A percentile compares a stretch with the other conserved stretches of the same genome.
Conservation (phyloP, 2,797 vertebrate species). For the Coregonus ussuriensis region DNA sequence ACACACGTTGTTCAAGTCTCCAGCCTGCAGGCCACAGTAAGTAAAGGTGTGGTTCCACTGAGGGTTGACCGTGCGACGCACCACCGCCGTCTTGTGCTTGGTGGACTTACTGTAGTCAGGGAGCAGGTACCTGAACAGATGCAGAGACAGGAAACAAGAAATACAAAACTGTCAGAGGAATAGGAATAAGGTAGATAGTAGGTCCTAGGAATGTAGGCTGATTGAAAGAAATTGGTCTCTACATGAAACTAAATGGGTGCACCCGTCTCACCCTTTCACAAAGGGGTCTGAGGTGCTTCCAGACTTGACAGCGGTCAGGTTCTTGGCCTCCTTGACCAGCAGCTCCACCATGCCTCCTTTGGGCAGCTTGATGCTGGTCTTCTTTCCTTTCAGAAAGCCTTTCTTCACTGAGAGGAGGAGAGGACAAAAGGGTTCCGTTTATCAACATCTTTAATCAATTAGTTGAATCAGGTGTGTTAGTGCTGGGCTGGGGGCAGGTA, state of each 20-base stretch:
- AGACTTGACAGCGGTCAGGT: slow-evolving; percentile 92
- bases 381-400: slow-evolving; percentile 85
- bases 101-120: slow-evolving; percentile 93
- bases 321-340: slow-evolving; percentile 94
- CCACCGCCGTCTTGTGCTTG: slow-evolving; percentile 94
- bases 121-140: slow-evolving; percentile 84
- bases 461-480: background rate
- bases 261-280: slow-evolving; percentile 90
- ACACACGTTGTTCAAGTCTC: slow-evolving; percentile 88
- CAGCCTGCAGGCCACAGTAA: slow-evolving; percentile 86
- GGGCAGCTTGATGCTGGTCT: slow-evolving; percentile 76
- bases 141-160: background rate
- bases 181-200: background rate
- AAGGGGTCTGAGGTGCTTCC: slow-evolving; percentile 95
- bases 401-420: slow-evolving; percentile 81
- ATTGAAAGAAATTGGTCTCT: too few relatives aligned
- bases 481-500: background rate
- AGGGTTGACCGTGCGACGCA: slow-evolving; percentile 90
- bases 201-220: background rate
- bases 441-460: background rate
- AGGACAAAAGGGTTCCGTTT: background rate
- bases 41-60: slow-evolving; percentile 95
- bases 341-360: slow-evolving; percentile 94
- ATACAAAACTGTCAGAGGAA: background rate
- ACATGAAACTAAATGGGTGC: background rate